Conservation (phyloP, 1,140 invertebrate species). For the Steinernema feltiae region DNA sequence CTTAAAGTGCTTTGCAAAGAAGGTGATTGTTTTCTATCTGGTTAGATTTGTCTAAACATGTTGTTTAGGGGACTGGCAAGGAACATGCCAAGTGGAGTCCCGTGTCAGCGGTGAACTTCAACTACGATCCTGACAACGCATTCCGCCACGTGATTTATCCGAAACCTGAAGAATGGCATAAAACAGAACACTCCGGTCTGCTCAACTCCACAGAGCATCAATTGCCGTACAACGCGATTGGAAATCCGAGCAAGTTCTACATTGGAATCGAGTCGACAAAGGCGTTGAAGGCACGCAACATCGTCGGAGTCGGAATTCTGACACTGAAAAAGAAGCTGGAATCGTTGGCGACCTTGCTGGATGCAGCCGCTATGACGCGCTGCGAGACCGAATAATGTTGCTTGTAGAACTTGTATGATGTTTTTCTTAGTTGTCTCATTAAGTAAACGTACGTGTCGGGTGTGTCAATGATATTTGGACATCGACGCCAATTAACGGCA, state of each 20-base stretch:
- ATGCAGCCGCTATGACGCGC: too few species aligned
- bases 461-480: too few species aligned
- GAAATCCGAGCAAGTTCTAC: constrained; percentile 93
- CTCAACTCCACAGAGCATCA: constrained; percentile 76
- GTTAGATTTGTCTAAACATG: too few species aligned
- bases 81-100: constrained; percentile 99
- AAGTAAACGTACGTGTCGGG: too few species aligned
- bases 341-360: too few species aligned
- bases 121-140: constrained; percentile 98
- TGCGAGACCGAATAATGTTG: too few species aligned
- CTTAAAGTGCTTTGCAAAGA: constrained; percentile 86
- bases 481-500: too few species aligned
- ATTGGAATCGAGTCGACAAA: constrained; percentile 93
- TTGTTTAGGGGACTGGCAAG: constrained; percentile 75
- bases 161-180: constrained; percentile 98
- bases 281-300: constrained; percentile 87
- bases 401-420: too few species aligned
- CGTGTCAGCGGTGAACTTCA: constrained; percentile 91
- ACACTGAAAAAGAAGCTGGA: constrained; percentile 90
- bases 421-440: too few species aligned
- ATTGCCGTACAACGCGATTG: constrained; percentile 82
- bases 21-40: constrained; percentile 44
- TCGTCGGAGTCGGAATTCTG: constrained; percentile 85
- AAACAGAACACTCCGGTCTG: constrained; percentile 89
- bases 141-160: constrained; percentile 91